These are phyloP conservation scores for Seira ritae DNA, from an alignment of 2,888 invertebrate species.

Conservation along the genomic window DNA sequence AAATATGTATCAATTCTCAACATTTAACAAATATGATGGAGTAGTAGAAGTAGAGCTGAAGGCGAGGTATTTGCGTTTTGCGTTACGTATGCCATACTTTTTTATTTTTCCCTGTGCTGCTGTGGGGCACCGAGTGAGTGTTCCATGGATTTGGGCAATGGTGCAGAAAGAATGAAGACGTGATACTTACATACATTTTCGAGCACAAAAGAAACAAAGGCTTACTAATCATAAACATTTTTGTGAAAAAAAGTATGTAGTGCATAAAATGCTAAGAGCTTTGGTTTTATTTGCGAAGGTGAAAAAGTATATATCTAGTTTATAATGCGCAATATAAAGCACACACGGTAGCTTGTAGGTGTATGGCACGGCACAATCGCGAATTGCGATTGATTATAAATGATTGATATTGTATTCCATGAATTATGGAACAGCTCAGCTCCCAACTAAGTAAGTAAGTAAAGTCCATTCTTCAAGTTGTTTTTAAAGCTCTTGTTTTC, in stretches of 20 bases:
- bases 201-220: slow-evolving; percentile 9
- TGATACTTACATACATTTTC: neutral
- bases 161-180: neutral
- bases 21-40: slow-evolving; percentile 14
- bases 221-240: neutral
- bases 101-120: neutral
- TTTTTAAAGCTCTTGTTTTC: slow-evolving; percentile 15
- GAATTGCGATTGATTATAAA: neutral
- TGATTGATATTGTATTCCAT: neutral
- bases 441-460: too few species aligned
- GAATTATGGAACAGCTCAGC: slow-evolving; percentile 9
- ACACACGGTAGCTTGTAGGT: neutral
- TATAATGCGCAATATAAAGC: neutral
- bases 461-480: neutral
- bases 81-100: neutral
- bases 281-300: too few species aligned
- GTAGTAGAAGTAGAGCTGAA: neutral
- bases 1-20: slow-evolving; percentile 12
- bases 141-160: neutral
- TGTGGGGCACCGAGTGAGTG: neutral
- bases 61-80: neutral
- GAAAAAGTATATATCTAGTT: too few species aligned
- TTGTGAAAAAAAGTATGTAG: neutral
- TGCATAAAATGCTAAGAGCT: neutral
- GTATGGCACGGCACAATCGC: neutral